Evolutionary conservation across 2,888 invertebrate genomes (phyloP).

Genomic region (Mechanitis messenoides): DNA sequence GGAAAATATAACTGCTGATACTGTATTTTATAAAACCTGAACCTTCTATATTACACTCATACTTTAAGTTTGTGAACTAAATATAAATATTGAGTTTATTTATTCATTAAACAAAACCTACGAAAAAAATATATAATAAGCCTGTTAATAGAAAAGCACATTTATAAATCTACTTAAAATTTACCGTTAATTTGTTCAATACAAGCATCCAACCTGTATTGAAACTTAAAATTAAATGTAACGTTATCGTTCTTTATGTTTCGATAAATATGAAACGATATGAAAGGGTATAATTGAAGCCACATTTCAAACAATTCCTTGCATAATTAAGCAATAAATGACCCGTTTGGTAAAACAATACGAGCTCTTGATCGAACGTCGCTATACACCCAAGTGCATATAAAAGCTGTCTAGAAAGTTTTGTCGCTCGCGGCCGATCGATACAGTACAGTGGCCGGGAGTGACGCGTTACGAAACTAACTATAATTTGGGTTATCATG

Average conservation of each 20-base stretch:
- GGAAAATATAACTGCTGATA: conserved; percentile 16
- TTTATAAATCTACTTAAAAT: too few relatives aligned
- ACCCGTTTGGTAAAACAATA: conserved; percentile 36
- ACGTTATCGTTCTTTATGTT: conserved; percentile 13
- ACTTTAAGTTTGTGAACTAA: too few relatives aligned
- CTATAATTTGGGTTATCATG: conserved; percentile 72
- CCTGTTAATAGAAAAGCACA: too few relatives aligned
- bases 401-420: conserved; percentile 78
- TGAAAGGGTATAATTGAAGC: conserved; percentile 16
- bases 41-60: too few relatives aligned
- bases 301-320: conserved; percentile 20
- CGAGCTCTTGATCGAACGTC: conserved; percentile 47
- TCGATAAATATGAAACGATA: conserved; percentile 9
- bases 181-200: too few relatives aligned
- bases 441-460: conserved; percentile 61
- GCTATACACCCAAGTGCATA: conserved; percentile 71
- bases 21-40: neutral
- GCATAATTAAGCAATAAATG: conserved; percentile 31
- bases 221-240: conserved; percentile 5
- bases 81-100: too few relatives aligned
- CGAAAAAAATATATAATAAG: too few relatives aligned
- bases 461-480: conserved; percentile 65
- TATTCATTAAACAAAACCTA: too few relatives aligned
- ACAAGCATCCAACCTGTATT: too few relatives aligned
- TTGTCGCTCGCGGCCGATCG: conserved; percentile 72